phyloP scores from a whole-genome alignment of 2,888 invertebrate species.

The Sphaerophoria taeniata region DNA sequence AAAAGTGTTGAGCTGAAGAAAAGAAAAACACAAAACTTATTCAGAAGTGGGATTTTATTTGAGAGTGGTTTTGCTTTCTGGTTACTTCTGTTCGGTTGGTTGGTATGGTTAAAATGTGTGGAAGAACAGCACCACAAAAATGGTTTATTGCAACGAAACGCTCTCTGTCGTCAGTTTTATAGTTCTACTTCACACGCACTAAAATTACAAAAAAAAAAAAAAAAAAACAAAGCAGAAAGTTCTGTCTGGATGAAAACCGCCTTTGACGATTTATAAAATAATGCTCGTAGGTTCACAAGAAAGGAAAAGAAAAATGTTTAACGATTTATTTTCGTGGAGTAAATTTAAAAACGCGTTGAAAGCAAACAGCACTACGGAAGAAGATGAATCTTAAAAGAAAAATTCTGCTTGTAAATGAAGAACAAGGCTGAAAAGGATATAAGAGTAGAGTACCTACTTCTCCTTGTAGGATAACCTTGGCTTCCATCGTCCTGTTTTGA shows the following conservation, averaged over 20 bases:
- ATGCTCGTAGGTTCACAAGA: conserved; percentile 17
- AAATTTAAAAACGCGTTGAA: conserved; percentile 8
- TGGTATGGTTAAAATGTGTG: background rate
- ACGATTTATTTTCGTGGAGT: conserved; percentile 14
- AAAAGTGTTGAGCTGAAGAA: background rate
- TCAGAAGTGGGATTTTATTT: conserved; percentile 54
- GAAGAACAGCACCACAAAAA: background rate
- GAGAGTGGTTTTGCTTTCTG: conserved; percentile 65
- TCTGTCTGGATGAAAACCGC: conserved; percentile 36
- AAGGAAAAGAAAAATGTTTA: conserved; percentile 9
- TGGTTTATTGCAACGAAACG: conserved; percentile 31
- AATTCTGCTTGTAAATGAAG: too few species aligned
- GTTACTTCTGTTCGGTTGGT: conserved; percentile 38
- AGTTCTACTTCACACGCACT: conserved; percentile 58
- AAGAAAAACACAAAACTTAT: conserved; percentile 24
- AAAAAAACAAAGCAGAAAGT: background rate
- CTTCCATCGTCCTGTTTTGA: too few species aligned
- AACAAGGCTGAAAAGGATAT: too few species aligned
- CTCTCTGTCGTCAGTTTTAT: conserved; percentile 6
- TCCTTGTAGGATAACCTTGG: too few species aligned
- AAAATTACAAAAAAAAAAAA: conserved; percentile 44
- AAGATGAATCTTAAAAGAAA: too few species aligned
- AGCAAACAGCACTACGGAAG: too few species aligned
- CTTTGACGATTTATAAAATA: conserved; percentile 32
- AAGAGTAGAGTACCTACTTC: too few species aligned